Evolutionary conservation across 2,113 vertebrate species (phyloP), one percentile per base, ranked within the genome.

Genomic region (Gavialis gangeticus): DNA sequence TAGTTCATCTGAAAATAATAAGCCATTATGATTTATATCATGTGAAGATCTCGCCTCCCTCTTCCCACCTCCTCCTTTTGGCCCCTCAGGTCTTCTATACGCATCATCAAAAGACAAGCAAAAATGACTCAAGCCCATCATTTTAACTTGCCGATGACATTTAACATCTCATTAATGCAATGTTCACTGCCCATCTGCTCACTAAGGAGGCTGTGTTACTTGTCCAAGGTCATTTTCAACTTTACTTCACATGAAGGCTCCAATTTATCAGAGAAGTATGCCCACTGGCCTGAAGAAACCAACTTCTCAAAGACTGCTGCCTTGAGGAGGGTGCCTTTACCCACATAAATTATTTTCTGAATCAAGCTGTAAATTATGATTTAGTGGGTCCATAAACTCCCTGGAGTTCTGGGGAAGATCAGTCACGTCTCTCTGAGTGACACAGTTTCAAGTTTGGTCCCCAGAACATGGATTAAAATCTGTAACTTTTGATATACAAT

Each of bases 401-500:
- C 92, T 87, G 54, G 89, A 82, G 84, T 87, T 96, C 81, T 93
- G 83, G 83, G 24, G 60, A 78, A 90, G 86, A 95, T 96, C 92
- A 96, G 89, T 95, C 93, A 94, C 90, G 89, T 77, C 59, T 94
- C 84, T 93, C 94, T 96, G 92, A 97, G 92, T 95, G 93, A 92
- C 91, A 78, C 89, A 97, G 96, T 96, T 95, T 91, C 91, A 95
- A 92, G 91, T 91, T 91, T 94, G 90, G 92, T 91, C 94, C 92
- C 84, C 91, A 96, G 95, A 97, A 96, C 91, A 96, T 94, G 84
- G 88, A 96, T 93, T 95, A 96, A 92, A 97, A 97, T 97, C 96
- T 96, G 95, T 67, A 95, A 94, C 95, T 96, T 97, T 97, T 97
- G 95, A 97, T 93, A 97, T 96, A 95, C 92, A 91, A 93, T 0